Conservation (phyloP, 2,888 invertebrate species). For the Pollenia griseotomentosa region DNA sequence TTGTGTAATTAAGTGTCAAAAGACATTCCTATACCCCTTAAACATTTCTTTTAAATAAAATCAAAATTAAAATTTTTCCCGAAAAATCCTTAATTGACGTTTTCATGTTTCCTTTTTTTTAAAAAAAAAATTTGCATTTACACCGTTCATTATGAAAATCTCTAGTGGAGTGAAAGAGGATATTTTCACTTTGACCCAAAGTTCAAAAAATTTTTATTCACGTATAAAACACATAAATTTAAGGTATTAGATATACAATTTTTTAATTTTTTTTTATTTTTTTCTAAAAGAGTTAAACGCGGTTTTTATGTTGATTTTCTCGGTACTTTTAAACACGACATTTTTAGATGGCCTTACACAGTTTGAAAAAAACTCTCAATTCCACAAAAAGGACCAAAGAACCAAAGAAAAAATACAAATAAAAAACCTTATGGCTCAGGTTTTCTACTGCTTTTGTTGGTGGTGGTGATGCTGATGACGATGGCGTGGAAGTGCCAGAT, state of each 20-base stretch:
- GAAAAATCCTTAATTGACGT: background rate
- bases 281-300: background rate
- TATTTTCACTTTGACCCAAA: slow-evolving; percentile 4
- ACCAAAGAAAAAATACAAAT: background rate
- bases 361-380: background rate
- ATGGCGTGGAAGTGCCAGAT: slow-evolving; percentile 14
- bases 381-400: background rate
- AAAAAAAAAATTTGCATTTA: too few relatives aligned
- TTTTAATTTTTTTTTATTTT: background rate
- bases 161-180: background rate
- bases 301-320: slow-evolving; percentile 1
- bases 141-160: background rate
- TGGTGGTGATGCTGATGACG: background rate
- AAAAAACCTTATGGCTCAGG: slow-evolving; percentile 8
- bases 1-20: too few relatives aligned
- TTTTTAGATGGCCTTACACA: background rate
- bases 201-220: background rate
- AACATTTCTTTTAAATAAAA: too few relatives aligned
- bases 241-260: background rate
- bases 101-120: background rate
- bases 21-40: too few relatives aligned
- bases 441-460: background rate
- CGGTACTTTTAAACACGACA: slow-evolving; percentile 7
- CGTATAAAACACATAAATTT: background rate
- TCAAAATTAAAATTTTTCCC: too few relatives aligned